These are phyloP conservation scores for Coendou prehensilis DNA, from an alignment of 2,797 vertebrate species.

Conservation along the genomic window DNA sequence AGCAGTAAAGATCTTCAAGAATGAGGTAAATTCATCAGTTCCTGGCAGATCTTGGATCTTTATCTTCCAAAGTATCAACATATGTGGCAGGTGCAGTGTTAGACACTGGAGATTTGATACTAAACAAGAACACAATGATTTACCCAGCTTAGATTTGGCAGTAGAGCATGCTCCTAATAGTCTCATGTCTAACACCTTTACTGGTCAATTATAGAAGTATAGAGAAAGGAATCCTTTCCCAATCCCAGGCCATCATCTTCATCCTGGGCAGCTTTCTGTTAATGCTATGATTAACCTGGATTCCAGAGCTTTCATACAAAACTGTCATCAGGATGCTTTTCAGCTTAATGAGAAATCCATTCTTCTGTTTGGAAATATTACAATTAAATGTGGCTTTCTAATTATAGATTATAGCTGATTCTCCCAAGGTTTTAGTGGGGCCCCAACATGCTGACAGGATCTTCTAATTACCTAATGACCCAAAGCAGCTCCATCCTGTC, in stretches of 20 bases:
- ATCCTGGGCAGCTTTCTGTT: neutral
- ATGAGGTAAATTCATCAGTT: neutral
- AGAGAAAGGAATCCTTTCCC: neutral
- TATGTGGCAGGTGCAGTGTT: too few species aligned
- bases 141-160: neutral
- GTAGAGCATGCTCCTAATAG: neutral
- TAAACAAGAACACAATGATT: neutral
- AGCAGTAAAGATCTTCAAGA: neutral
- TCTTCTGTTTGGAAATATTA: neutral
- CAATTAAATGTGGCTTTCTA: neutral
- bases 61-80: neutral
- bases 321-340: neutral
- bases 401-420: neutral
- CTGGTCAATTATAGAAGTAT: neutral
- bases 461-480: neutral
- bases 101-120: neutral
- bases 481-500: neutral
- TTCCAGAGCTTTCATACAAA: neutral
- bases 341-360: neutral
- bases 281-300: neutral
- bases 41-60: neutral
- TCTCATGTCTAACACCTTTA: neutral
- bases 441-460: fast-evolving
- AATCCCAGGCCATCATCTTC: too few species aligned
- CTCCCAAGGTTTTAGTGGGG: neutral